Evolutionary conservation across 2,113 vertebrate genomes (phyloP).

Genomic region (Ciconia stormi): DNA sequence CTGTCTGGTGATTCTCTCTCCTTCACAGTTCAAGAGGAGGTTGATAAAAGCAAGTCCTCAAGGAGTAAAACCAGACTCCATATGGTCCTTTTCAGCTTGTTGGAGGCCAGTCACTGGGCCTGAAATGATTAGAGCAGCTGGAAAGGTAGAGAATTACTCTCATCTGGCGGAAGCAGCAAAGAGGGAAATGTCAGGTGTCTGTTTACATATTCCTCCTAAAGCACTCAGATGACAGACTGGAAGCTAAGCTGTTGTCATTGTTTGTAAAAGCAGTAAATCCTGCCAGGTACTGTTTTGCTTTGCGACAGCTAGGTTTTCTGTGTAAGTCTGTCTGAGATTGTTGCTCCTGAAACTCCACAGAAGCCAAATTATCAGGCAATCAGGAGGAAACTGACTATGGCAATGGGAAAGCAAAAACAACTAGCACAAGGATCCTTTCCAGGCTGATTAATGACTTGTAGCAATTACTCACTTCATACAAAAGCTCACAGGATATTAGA

Average conservation of each 20-base stretch:
- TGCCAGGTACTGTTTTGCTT: background rate
- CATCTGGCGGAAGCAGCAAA: background rate
- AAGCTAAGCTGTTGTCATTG: background rate
- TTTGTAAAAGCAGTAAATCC: background rate
- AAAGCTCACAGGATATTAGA: background rate
- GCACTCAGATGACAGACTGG: background rate
- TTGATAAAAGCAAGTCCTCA: background rate
- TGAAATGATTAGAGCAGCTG: background rate
- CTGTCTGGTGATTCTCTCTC: background rate
- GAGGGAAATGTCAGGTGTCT: background rate
- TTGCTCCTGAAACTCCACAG: background rate
- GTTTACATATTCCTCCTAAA: background rate
- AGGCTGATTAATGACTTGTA: background rate
- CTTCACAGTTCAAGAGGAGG: background rate
- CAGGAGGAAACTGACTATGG: background rate
- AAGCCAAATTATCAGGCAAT: background rate
- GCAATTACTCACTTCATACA: background rate
- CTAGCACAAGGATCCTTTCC: background rate
- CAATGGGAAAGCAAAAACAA: background rate
- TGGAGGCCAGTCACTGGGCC: background rate
- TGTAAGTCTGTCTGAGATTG: background rate
- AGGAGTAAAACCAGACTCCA: background rate
- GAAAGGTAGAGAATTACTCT: background rate
- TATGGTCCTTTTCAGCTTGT: background rate
- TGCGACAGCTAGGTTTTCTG: background rate